A percentile compares a stretch with the other conserved stretches of the same genome.
These are phyloP conservation scores for Tridacna gigas DNA, from an alignment of 2,888 invertebrate species.

Conservation along the genomic window DNA sequence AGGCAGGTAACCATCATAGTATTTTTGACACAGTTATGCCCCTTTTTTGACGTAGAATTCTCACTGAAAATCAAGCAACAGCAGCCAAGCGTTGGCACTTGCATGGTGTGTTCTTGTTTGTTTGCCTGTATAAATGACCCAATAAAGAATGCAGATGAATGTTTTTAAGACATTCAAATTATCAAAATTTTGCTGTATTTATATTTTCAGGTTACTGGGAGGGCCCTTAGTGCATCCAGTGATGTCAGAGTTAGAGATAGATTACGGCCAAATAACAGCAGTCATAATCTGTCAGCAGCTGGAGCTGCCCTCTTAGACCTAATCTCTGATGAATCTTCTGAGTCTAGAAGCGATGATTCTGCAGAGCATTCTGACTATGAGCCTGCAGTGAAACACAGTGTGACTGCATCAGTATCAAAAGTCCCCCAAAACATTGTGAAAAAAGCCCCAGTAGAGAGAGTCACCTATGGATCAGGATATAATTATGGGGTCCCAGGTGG, in stretches of 20 bases:
- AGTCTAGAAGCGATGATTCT: slow-evolving; percentile 51
- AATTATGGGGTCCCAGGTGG: slow-evolving; percentile 83
- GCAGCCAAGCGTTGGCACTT: no score
- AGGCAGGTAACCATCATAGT: no score
- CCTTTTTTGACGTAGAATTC: no score
- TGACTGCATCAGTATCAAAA: slow-evolving; percentile 61
- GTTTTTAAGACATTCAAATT: no score
- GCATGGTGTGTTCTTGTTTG: no score
- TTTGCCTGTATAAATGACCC: no score
- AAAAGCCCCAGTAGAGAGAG: slow-evolving; percentile 72
- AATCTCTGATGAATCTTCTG: slow-evolving; percentile 61
- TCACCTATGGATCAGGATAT: slow-evolving; percentile 78
- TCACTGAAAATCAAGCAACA: no score
- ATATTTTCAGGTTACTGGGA: slow-evolving; percentile 40
- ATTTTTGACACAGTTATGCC: no score
- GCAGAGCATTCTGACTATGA: slow-evolving; percentile 71
- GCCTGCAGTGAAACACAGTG: slow-evolving; percentile 70
- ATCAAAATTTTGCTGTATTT: not conserved
- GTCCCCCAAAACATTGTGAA: slow-evolving; percentile 54
- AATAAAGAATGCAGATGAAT: no score
- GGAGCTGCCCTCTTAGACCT: slow-evolving; percentile 60
- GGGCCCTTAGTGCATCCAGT: slow-evolving; percentile 55
- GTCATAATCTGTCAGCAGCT: slow-evolving; percentile 59
- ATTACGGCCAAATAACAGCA: slow-evolving; percentile 53
- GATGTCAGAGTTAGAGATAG: slow-evolving; percentile 67